Evolutionary conservation across 2,888 invertebrate genomes (phyloP).

Genomic region (Lasioglossum figueresi): DNA sequence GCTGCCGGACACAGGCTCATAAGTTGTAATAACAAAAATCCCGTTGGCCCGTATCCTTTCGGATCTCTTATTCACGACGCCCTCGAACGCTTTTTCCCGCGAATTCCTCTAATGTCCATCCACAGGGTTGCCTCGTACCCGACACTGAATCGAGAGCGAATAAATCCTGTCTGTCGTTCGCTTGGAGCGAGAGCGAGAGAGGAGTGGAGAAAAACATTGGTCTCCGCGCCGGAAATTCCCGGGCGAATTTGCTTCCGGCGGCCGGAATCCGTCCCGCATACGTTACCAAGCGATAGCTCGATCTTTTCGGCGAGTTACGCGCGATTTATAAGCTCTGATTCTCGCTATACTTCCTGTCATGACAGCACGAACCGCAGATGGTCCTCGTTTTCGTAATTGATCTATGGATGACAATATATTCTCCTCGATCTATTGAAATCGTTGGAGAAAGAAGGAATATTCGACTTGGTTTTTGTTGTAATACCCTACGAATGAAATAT

Average conservation of each 20-base stretch:
- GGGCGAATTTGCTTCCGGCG: constrained; percentile 32
- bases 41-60: constrained; percentile 5
- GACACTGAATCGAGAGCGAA: constrained; percentile 10
- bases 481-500: neutral
- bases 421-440: neutral
- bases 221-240: constrained; percentile 28
- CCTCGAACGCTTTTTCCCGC: constrained; percentile 15
- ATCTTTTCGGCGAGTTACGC: neutral
- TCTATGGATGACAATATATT: neutral
- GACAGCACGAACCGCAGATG: neutral
- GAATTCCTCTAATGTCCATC: constrained; percentile 19
- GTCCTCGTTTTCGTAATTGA: neutral
- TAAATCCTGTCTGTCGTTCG: constrained; percentile 30
- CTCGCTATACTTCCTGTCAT: neutral
- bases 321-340: constrained; percentile 31
- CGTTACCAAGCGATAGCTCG: constrained; percentile 23
- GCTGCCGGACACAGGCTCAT: constrained; percentile 8
- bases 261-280: constrained; percentile 19
- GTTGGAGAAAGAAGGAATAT: neutral
- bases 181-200: neutral
- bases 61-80: constrained; percentile 36
- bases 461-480: too few species aligned
- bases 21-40: constrained; percentile 38
- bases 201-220: constrained; percentile 11
- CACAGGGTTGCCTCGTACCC: neutral